Conservation (phyloP, 2,888 invertebrate species). For the Pterobdella sp. region DNA sequence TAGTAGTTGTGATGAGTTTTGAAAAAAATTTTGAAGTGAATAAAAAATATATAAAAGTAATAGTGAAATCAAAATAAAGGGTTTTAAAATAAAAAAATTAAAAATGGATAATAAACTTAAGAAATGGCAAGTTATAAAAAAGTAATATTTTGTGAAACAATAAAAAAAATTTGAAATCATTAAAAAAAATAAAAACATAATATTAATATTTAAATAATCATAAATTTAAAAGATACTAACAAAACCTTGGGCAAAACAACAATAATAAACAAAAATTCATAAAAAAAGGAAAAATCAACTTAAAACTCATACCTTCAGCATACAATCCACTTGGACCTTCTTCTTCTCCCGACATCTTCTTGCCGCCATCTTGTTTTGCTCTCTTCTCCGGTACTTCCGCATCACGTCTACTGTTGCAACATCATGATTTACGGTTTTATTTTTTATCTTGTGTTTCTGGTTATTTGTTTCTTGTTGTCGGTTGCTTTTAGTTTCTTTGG, state of each 20-base stretch:
- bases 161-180: background rate
- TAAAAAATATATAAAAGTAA: too few species aligned
- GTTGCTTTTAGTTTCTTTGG: background rate
- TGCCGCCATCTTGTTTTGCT: conserved; percentile 31
- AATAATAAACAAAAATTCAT: background rate
- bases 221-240: background rate
- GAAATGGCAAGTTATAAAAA: too few species aligned
- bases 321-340: conserved; percentile 30
- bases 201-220: too few species aligned
- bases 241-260: background rate
- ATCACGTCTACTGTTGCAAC: conserved; percentile 21
- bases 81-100: too few species aligned
- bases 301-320: conserved; percentile 26
- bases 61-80: too few species aligned
- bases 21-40: too few species aligned
- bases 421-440: background rate
- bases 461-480: background rate
- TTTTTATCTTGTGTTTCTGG: background rate
- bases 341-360: conserved; percentile 33
- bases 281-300: background rate
- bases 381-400: conserved; percentile 25
- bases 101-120: too few species aligned
- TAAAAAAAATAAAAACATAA: background rate
- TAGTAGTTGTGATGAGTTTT: too few species aligned
- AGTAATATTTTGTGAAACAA: too few species aligned